phyloP scores from a whole-genome alignment of 2,888 invertebrate genomes.

The Xanthorhoe spadicearia region DNA sequence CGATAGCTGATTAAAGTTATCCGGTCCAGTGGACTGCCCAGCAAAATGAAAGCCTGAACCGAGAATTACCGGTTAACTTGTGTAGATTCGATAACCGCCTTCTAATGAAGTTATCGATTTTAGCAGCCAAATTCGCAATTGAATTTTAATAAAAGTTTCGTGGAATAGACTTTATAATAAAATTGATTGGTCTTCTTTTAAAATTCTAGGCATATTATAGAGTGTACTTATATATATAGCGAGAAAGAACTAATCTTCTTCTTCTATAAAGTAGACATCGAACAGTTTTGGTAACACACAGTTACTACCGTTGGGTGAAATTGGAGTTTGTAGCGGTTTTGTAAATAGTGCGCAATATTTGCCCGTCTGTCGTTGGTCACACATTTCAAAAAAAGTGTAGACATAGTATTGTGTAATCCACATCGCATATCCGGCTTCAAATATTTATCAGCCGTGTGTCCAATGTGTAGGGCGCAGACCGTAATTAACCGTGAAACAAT shows the following conservation, averaged over 20 bases:
- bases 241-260: neutral
- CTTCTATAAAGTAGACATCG: neutral
- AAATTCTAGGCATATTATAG: neutral
- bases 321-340: neutral
- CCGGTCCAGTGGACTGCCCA: slow-evolving; percentile 60
- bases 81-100: slow-evolving; percentile 21
- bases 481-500: slow-evolving; percentile 73
- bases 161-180: neutral
- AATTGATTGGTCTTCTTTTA: no score
- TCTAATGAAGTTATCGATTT: slow-evolving; percentile 25
- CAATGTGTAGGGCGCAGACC: slow-evolving; percentile 31
- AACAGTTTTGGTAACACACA: neutral
- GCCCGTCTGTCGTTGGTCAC: slow-evolving; percentile 7
- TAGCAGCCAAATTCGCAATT: neutral
- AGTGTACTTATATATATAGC: neutral
- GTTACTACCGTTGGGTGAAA: neutral
- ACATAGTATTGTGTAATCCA: slow-evolving; percentile 15
- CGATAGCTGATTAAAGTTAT: slow-evolving; percentile 73
- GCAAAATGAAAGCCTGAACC: slow-evolving; percentile 56
- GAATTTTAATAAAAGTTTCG: neutral
- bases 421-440: slow-evolving; percentile 45
- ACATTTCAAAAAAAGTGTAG: slow-evolving; percentile 14
- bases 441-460: slow-evolving; percentile 55
- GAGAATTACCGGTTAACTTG: slow-evolving; percentile 22
- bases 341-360: neutral